Evolutionary conservation across 2,797 vertebrate species (phyloP), one percentile per base, ranked within the genome.

Genomic region (Capromys pilorides): DNA sequence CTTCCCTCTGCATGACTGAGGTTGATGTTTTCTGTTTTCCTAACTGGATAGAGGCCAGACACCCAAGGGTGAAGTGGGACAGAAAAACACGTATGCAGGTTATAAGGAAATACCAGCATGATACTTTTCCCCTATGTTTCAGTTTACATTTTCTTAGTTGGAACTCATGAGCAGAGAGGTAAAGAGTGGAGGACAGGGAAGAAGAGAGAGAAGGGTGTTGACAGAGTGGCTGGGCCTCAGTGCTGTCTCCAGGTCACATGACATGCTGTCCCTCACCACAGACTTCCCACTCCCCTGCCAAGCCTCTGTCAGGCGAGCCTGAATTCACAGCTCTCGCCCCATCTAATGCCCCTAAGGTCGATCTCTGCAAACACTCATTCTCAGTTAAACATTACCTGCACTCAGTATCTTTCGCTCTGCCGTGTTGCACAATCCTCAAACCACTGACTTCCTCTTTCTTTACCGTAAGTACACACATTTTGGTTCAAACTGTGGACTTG

Each of bases 361-460:
- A 11, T 88, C 59, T 92, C 82, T 39, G 67, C 18, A 84, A 51
- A 79, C 28, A 71, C 12, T 67, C 79, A 80, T 88, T 79, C 59
- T 31, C 79, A 91, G 95, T 97, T 96, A 96, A 97, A 92, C 84
- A 94, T 96, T 95, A 96, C 71, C 93, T 80, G n/a, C 0, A 1
- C 80, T 88, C 86, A 89, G 9, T 96, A 81, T 90, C 88, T 95
- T 61, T 94, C 75, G 64, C 62, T 93, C 66, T n/a, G 78, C 77
- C 61, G 33, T 26, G 19, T 89, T 93, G 45, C 67, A 67, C 39
- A 91, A 82, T 83, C 61, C 75, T 91, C 89, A 14, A 95, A 80
- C 41, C 12, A 21, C 41, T 85, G 95, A 96, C 77, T 96, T 90
- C 92, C 36, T 86, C 67, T 33, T 80, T 88, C 59, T 95, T 82